Conservation (phyloP, 2,113 vertebrate genomes). For the Nyctibius bracteatus region DNA sequence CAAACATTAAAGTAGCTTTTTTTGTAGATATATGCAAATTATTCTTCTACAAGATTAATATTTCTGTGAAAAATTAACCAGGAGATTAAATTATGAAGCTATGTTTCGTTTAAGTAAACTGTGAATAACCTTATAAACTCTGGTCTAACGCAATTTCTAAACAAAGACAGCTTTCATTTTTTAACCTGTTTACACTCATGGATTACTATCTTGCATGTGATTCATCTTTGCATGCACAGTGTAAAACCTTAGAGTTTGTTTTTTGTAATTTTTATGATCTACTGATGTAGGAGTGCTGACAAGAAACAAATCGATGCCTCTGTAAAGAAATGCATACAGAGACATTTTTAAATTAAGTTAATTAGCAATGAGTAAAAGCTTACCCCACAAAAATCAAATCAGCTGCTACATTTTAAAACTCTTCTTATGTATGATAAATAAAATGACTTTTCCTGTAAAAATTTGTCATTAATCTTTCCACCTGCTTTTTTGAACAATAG, state of each 20-base stretch:
- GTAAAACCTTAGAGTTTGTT: neutral
- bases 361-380: conserved; percentile 47
- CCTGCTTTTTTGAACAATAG: neutral
- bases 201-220: conserved; percentile 44
- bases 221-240: conserved; percentile 14
- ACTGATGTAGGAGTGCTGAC: conserved; percentile 43
- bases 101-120: neutral
- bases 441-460: neutral
- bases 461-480: neutral
- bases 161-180: neutral
- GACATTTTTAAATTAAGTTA: conserved; percentile 32
- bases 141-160: neutral
- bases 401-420: conserved; percentile 30
- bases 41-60: neutral
- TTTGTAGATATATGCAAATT: neutral
- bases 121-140: neutral
- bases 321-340: conserved; percentile 2
- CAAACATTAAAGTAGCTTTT: neutral
- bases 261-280: conserved; percentile 13
- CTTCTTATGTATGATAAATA: conserved; percentile 5
- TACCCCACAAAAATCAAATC: conserved; percentile 58
- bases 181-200: neutral
- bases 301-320: conserved; percentile 7
- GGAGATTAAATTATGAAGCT: neutral
- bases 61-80: neutral